phyloP scores from a whole-genome alignment of 2,888 invertebrate genomes.

The Acanthoscelides obtectus region DNA sequence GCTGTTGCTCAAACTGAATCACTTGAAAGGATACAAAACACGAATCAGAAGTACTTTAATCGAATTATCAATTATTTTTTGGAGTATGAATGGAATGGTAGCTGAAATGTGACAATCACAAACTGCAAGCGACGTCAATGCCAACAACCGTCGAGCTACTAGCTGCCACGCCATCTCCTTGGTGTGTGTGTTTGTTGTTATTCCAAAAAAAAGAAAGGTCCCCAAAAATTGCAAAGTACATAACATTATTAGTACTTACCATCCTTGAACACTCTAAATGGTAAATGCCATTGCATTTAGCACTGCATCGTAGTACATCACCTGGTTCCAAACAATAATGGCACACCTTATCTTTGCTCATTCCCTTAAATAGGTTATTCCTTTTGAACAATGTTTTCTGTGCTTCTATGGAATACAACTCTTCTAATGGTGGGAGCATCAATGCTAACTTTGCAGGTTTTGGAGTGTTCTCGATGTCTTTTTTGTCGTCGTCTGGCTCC shows the following conservation, averaged over 20 bases:
- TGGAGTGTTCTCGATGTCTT: not conserved
- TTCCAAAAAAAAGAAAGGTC: not conserved
- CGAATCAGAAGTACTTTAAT: too few relatives aligned
- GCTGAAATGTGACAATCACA: too few relatives aligned
- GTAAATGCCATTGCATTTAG: slow-evolving; percentile 67
- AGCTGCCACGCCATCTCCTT: too few relatives aligned
- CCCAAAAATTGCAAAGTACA: not conserved
- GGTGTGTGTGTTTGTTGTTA: not conserved
- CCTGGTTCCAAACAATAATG: slow-evolving; percentile 68
- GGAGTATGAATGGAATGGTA: too few relatives aligned
- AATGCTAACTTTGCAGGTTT: slow-evolving; percentile 33
- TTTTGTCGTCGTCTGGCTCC: not conserved
- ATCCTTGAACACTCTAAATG: slow-evolving; percentile 61
- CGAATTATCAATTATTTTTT: too few relatives aligned
- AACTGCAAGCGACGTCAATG: too few relatives aligned
- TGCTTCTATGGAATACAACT: slow-evolving; percentile 36
- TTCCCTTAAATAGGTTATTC: slow-evolving; percentile 64
- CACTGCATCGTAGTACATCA: slow-evolving; percentile 69
- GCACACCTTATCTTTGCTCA: slow-evolving; percentile 71
- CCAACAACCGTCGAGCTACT: too few relatives aligned
- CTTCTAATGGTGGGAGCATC: not conserved
- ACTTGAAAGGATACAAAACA: too few relatives aligned
- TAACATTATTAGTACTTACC: not conserved
- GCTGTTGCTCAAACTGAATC: too few relatives aligned
- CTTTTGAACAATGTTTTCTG: slow-evolving; percentile 44